Evolutionary conservation across 2,113 vertebrate species (phyloP).

Genomic region (Probosciger aterrimus): DNA sequence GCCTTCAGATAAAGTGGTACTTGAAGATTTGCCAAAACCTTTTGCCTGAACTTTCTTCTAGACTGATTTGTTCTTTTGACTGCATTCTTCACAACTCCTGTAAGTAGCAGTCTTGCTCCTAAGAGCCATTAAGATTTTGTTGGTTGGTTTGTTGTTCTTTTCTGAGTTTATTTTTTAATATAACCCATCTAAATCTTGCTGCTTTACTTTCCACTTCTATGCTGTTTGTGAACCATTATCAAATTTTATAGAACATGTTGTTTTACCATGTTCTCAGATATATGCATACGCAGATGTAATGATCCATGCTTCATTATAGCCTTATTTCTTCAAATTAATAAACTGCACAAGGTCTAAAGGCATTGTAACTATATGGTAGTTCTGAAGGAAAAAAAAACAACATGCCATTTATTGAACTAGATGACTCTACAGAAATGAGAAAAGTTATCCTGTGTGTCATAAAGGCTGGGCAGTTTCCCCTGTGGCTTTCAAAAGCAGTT

Average conservation of each 20-base stretch:
- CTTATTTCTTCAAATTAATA: not conserved
- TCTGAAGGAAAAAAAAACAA: not conserved
- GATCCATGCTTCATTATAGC: not conserved
- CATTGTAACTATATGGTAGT: not conserved
- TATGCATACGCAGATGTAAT: not conserved
- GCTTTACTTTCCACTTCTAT: not conserved
- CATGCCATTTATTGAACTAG: not conserved
- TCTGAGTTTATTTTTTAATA: not conserved
- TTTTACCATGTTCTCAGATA: not conserved
- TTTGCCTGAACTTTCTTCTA: not conserved
- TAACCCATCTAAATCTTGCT: not conserved
- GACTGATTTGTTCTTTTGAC: not conserved
- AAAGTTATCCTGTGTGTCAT: not conserved
- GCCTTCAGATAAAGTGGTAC: not conserved
- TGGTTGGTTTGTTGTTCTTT: not conserved
- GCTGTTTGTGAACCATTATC: not conserved
- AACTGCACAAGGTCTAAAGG: not conserved
- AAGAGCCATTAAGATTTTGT: not conserved
- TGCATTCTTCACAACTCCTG: not conserved
- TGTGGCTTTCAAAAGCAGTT: not conserved
- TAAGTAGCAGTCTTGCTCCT: not conserved
- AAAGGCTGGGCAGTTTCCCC: not conserved
- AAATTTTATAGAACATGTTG: not conserved
- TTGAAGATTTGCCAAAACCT: not conserved
- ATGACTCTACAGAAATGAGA: not conserved